Percentiles rank a stretch among this genome's conserved stretches.
phyloP scores from a whole-genome alignment of 1,140 invertebrate genomes.

The Trigoniulus corallinus region DNA sequence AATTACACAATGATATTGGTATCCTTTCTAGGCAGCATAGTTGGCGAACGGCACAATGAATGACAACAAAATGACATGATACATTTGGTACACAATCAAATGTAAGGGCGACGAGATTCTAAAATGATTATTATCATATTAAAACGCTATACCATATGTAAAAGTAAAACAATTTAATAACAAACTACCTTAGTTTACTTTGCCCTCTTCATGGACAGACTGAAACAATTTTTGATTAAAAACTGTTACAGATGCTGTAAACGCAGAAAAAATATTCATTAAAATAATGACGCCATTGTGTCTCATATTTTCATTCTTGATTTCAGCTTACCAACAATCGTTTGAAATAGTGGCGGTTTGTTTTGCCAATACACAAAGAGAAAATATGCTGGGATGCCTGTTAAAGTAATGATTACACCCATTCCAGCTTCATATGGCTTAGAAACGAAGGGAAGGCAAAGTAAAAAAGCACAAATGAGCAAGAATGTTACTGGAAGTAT shows the following conservation, averaged over 20 bases:
- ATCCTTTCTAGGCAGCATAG: too few species aligned
- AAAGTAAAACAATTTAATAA: too few species aligned
- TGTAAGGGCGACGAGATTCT: too few species aligned
- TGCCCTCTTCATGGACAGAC: neutral
- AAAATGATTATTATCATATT: too few species aligned
- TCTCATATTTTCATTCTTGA: neutral
- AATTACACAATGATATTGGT: too few species aligned
- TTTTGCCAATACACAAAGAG: neutral
- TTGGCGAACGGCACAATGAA: too few species aligned
- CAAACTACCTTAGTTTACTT: too few species aligned
- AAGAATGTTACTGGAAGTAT: slow-evolving; percentile 29
- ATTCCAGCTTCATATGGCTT: slow-evolving; percentile 25
- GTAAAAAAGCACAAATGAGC: slow-evolving; percentile 23
- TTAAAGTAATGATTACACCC: slow-evolving; percentile 16
- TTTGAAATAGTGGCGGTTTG: neutral
- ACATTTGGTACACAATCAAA: too few species aligned
- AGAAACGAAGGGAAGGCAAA: slow-evolving; percentile 24
- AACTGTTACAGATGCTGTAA: neutral
- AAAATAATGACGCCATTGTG: too few species aligned
- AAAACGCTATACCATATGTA: too few species aligned
- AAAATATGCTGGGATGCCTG: slow-evolving; percentile 26
- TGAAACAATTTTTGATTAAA: neutral
- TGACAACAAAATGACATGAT: too few species aligned
- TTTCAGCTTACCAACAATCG: neutral
- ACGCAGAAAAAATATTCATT: too few species aligned